Evolutionary conservation across 2,113 vertebrate species (phyloP), one percentile per base, ranked within the genome.

Genomic region (Spheniscus mendiculus): DNA sequence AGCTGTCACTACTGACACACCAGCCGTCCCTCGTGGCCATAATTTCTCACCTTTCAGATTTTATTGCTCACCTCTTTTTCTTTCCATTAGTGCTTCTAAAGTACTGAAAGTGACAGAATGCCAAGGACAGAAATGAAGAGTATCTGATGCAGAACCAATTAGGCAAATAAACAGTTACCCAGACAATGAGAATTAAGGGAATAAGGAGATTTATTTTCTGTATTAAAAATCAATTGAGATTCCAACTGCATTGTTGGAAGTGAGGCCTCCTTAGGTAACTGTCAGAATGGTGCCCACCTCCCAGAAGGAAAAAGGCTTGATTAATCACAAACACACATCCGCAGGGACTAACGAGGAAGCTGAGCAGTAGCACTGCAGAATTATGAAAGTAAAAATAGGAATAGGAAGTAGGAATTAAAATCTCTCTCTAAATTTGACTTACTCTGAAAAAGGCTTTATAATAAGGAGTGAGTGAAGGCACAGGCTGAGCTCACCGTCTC

Each of bases 81-180:
- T 83, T 77, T 73, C 55, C 63, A 74, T 50, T 52, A 36, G 85
- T 66, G 76, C 50, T 67, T 71, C 72, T 74, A 53, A 80, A 74
- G 74, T 21, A 44, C 77, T 74, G 32, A 87, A 94, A 94, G 83
- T 95, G 96, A 98, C 97, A 98, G 93, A 83, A 94, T 77, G 87
- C 77, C 92, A 89, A 45, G 55, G 45, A 94, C 22, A 97, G 91
- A 95, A 29, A 94, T 58, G 16, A 93, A 79, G 93, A 96, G 25
- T 18, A 96, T 66, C 97, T 97, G 93, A 95, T 95, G 96, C 91
- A 93, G 94, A 98, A 97, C 96, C 93, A 98, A 96, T 97, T 96
- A 98, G 89, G 88, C 93, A 98, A 96, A 97, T 93, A 98, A 98
- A 97, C 85, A 97, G 87, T 96, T 97, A 97, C 63, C 62, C 59